A percentile compares a stretch with the other conserved stretches of the same genome.
These are phyloP conservation scores for Chaenodraco wilsoni DNA, from an alignment of 2,797 vertebrate species.

Conservation along the genomic window DNA sequence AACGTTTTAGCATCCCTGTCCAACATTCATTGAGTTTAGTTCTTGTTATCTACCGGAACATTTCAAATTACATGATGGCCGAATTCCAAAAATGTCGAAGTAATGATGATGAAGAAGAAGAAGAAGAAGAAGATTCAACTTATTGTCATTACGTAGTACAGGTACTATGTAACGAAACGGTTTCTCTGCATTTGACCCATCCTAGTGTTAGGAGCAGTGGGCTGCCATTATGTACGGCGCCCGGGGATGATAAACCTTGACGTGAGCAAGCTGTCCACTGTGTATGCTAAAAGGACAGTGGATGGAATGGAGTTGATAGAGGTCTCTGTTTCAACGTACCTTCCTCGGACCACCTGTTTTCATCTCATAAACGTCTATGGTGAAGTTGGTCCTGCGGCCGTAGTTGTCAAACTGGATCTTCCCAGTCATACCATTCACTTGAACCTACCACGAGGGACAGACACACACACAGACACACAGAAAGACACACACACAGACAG, in stretches of 20 bases:
- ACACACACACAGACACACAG: slow-evolving; percentile 3
- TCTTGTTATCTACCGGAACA: slow-evolving; percentile 30
- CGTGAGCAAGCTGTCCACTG: slow-evolving; percentile 44
- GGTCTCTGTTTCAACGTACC: slow-evolving; percentile 82
- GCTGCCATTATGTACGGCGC: no score
- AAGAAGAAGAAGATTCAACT: no score
- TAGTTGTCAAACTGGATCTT: slow-evolving; percentile 99
- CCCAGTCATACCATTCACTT: slow-evolving; percentile 98
- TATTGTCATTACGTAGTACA: no score
- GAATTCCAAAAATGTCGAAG: slow-evolving; percentile 26
- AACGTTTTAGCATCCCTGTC: slow-evolving; percentile 14
- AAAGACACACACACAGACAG: neutral
- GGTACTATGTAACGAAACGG: no score
- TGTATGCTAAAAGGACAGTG: slow-evolving; percentile 24
- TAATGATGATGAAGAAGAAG: neutral
- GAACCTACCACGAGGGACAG: slow-evolving; percentile 85
- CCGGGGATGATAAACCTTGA: slow-evolving; percentile 10
- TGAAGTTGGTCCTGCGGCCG: slow-evolving; percentile 97
- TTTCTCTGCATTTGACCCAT: no score
- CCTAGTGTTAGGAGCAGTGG: no score
- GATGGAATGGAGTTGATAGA: slow-evolving; percentile 36
- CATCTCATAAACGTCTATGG: slow-evolving; percentile 98
- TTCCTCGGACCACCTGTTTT: slow-evolving; percentile 93
- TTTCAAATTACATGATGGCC: slow-evolving; percentile 35
- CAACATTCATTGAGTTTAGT: slow-evolving; percentile 18